Conservation (phyloP, 2,113 vertebrate genomes). For the Tyto alba region DNA sequence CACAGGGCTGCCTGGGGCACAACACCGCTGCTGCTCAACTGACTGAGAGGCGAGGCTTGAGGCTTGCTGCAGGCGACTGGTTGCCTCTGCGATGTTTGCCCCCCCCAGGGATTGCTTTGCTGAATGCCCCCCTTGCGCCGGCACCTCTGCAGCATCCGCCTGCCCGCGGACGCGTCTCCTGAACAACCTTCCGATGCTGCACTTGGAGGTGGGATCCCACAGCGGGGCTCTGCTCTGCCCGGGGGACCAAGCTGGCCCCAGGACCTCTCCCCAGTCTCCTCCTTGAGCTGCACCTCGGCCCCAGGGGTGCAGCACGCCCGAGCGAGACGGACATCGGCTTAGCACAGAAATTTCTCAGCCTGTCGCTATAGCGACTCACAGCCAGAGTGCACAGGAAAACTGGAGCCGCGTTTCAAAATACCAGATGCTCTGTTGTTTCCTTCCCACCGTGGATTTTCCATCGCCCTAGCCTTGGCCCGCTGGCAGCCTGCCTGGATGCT, state of each 20-base stretch:
- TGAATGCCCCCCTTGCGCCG: not conserved
- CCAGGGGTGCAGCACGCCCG: rapidly evolving
- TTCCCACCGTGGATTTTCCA: not conserved
- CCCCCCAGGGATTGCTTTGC: not conserved
- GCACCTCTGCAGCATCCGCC: not conserved
- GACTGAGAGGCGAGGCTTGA: not conserved
- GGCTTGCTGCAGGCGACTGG: not conserved
- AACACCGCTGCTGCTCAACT: rapidly evolving
- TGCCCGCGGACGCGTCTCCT: rapidly evolving
- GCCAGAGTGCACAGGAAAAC: not conserved
- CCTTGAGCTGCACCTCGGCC: not conserved
- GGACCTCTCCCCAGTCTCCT: not conserved
- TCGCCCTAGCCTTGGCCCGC: rapidly evolving
- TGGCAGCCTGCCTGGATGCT: not conserved
- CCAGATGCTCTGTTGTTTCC: not conserved
- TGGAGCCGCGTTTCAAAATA: not conserved
- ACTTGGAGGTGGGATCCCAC: not conserved
- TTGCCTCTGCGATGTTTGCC: not conserved
- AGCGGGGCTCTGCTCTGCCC: not conserved
- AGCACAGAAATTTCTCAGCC: not conserved
- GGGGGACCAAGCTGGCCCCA: not conserved
- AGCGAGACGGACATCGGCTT: not conserved
- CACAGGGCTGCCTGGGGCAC: not conserved
- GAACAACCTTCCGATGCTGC: not conserved
- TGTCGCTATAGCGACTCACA: not conserved